Evolutionary conservation across 2,797 vertebrate genomes (phyloP), one percentile per base, ranked within the genome.

Genomic region (Pangasius djambal): DNA sequence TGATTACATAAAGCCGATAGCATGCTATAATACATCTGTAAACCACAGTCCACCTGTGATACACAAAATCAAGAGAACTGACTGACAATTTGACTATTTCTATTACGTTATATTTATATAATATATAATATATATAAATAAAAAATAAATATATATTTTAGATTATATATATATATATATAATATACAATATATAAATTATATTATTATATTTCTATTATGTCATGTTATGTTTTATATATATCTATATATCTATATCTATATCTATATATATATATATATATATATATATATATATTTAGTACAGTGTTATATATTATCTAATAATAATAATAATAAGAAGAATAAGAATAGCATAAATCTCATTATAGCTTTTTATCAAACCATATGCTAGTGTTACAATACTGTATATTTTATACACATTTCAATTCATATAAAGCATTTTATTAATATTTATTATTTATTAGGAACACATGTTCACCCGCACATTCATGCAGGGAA

Each of bases 1-100:
- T 6, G 70, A 22, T 37, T 48, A 48, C 20, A 75, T 40, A 40
- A 40, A 40, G 40, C 40, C 4, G 40, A 40, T 3, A 4, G 40
- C 3, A 40, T 44, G 16, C 70, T 40, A 74, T 44, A 37, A 37
- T 8, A 78, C 0, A 34, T 25, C 20, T 65, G 25, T 10, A 65
- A 44, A 65, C 28, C 82, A 65, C 82, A 83, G 82, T 83, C 82
- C 82, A 65, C 82, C 82, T 65, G 82, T 65, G 59, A 65, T 48
- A 63, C 25, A 65, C 82, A 83, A 65, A 48, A 83, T 83, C 59
- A 65, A 18, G 28, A 63, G 59, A 31, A 83, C 59, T 83, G 81
- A 83, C 61, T 20, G 25, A 83, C 82, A 83, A 40, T 83, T 63
- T 61, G 9, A 40, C 0, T 5, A 34, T 81, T 22, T 40, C 34